Percentiles rank a stretch among this genome's conserved stretches.
phyloP scores from a whole-genome alignment of 2,113 vertebrate genomes.

The Chamaea fasciata region DNA sequence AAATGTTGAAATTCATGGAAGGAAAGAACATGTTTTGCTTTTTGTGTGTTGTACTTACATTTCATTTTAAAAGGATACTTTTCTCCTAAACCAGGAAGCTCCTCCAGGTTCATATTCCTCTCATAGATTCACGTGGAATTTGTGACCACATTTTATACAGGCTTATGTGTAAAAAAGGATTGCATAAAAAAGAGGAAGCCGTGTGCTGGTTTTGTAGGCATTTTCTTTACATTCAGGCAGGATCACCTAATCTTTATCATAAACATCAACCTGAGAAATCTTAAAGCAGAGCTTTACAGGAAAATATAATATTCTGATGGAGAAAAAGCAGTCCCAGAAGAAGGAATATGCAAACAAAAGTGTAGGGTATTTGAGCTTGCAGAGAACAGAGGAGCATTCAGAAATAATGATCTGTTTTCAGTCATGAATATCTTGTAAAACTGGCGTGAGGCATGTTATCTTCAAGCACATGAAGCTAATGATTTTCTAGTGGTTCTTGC shows the following conservation, averaged over 20 bases:
- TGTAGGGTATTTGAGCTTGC: neutral
- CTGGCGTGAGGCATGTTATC: neutral
- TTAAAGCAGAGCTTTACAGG: neutral
- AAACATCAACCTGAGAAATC: neutral
- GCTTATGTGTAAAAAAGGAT: neutral
- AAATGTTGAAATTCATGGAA: neutral
- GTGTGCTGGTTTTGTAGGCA: neutral
- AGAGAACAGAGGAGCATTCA: neutral
- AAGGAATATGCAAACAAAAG: neutral
- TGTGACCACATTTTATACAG: neutral
- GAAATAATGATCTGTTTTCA: neutral
- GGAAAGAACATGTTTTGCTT: neutral
- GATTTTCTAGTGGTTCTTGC: neutral
- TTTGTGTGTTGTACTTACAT: neutral
- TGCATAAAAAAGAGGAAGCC: neutral
- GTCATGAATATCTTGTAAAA: conserved; percentile 21
- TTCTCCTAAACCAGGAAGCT: neutral
- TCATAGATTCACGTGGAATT: neutral
- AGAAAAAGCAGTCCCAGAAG: neutral
- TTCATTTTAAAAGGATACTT: neutral
- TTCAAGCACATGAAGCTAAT: neutral
- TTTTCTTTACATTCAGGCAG: neutral
- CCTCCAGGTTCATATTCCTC: neutral
- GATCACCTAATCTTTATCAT: neutral
- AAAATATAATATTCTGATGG: neutral